Percentiles rank a stretch among this genome's conserved stretches.
phyloP scores from a whole-genome alignment of 2,888 invertebrate species.

The Erebia epiphron region DNA sequence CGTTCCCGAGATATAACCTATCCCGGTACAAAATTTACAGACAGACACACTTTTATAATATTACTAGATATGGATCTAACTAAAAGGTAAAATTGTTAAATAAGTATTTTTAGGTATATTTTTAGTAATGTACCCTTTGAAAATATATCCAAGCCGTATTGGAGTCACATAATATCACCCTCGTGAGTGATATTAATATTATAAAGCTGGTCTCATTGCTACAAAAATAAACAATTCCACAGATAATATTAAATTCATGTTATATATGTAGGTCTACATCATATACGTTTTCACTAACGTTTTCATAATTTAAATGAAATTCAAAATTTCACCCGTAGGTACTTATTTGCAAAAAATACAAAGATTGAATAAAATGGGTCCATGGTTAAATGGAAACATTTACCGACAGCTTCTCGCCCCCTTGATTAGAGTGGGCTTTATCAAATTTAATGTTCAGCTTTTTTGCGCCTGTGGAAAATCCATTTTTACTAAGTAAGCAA shows the following conservation, averaged over 20 bases:
- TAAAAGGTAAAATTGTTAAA: too few species aligned
- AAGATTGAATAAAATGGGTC: slow-evolving; percentile 21
- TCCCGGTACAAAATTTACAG: too few species aligned
- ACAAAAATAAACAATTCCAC: too few species aligned
- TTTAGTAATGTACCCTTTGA: too few species aligned
- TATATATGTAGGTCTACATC: neutral
- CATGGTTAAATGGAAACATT: slow-evolving; percentile 29
- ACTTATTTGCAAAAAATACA: slow-evolving; percentile 27
- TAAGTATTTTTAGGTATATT: too few species aligned
- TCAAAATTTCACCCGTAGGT: neutral
- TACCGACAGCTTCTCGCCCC: slow-evolving; percentile 33
- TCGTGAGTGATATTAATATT: too few species aligned
- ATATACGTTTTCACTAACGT: neutral
- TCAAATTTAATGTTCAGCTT: slow-evolving; percentile 43
- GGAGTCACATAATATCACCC: too few species aligned
- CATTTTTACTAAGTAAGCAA: slow-evolving; percentile 47
- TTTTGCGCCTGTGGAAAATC: slow-evolving; percentile 38
- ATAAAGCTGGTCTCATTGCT: too few species aligned
- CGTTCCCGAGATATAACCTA: too few species aligned
- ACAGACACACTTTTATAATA: too few species aligned
- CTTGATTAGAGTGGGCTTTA: slow-evolving; percentile 42
- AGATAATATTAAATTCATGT: too few species aligned
- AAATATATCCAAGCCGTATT: too few species aligned
- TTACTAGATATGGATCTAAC: neutral
- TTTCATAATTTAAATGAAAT: neutral